These are phyloP conservation scores for Pseudocheirus occidentalis DNA, from an alignment of 2,797 vertebrate species.

Conservation along the genomic window DNA sequence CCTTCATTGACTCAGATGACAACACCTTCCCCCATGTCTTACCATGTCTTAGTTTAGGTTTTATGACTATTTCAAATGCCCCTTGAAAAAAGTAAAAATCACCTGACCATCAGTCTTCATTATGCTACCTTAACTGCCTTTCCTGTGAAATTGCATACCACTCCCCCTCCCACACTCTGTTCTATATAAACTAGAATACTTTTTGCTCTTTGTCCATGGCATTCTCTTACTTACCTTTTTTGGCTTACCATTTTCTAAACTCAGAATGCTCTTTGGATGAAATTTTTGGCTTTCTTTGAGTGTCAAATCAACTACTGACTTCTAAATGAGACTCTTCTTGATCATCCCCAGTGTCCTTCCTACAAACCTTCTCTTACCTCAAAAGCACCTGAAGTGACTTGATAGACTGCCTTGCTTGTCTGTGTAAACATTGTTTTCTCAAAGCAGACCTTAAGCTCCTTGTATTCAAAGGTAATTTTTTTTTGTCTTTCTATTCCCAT, in stretches of 20 bases:
- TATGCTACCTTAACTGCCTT: background rate
- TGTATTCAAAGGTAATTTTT: background rate
- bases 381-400: background rate
- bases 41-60: background rate
- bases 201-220: background rate
- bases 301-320: background rate
- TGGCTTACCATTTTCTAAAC: background rate
- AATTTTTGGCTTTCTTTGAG: background rate
- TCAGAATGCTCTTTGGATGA: background rate
- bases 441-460: background rate
- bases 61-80: background rate
- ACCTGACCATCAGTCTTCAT: background rate
- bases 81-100: too few species aligned
- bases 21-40: too few species aligned
- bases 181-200: background rate
- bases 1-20: background rate
- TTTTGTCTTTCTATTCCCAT: background rate
- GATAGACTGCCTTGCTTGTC: background rate
- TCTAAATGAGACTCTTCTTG: background rate
- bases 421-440: background rate
- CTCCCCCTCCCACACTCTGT: background rate
- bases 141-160: too few species aligned
- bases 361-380: background rate
- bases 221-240: too few species aligned
- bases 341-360: background rate